These are phyloP conservation scores for Drosophila gunungcola DNA, from an alignment of 1,140 invertebrate species.

Conservation along the genomic window DNA sequence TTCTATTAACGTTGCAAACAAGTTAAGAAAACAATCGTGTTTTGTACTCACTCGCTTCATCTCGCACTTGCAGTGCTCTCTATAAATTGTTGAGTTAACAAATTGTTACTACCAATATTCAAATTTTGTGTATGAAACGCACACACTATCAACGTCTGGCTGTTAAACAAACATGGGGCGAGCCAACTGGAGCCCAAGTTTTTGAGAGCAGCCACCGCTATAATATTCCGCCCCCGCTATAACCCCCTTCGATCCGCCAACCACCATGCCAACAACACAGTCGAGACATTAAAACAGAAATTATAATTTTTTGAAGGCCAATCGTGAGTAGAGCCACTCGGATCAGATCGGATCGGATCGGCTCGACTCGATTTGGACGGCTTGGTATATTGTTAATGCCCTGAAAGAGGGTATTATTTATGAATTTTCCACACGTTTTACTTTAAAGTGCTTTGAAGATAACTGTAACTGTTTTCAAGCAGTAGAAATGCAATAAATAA, in stretches of 20 bases:
- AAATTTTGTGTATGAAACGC: constrained; percentile 54
- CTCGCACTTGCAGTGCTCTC: constrained; percentile 26
- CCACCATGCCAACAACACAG: constrained; percentile 21
- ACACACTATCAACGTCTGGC: neutral
- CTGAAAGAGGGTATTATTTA: neutral
- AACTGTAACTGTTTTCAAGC: neutral
- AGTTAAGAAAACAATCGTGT: constrained; percentile 30
- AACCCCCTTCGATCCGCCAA: constrained; percentile 4
- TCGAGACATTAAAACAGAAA: constrained; percentile 70
- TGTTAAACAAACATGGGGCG: constrained; percentile 60
- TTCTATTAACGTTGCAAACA: constrained; percentile 27
- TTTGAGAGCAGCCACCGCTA: constrained; percentile 14
- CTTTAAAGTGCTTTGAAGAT: neutral
- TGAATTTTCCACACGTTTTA: neutral
- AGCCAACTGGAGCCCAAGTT: constrained; percentile 40
- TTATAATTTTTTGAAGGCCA: constrained; percentile 83
- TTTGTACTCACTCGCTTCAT: constrained; percentile 1
- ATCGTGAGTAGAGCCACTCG: constrained; percentile 41
- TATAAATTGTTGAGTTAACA: constrained; percentile 58
- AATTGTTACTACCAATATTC: constrained; percentile 73
- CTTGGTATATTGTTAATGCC: constrained; percentile 54
- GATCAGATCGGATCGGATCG: constrained; percentile 3
- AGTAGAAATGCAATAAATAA: neutral
- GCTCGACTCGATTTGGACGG: constrained; percentile 27
- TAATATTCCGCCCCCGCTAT: constrained; percentile 3